Evolutionary conservation across 2,797 vertebrate genomes (phyloP).

Genomic region (Typhlichthys eigenmanni): DNA sequence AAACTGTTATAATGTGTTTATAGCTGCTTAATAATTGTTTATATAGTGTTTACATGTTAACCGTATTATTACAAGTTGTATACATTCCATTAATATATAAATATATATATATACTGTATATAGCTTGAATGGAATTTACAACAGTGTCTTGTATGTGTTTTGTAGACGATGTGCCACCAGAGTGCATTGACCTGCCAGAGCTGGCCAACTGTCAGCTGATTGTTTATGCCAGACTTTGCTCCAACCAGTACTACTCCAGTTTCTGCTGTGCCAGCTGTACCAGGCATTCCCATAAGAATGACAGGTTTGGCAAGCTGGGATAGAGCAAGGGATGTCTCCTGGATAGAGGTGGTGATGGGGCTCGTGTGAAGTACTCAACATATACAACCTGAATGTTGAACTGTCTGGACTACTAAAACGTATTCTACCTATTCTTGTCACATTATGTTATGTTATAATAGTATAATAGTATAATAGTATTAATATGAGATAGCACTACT

Average conservation of each 20-base stretch:
- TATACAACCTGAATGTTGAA: constrained; percentile 8
- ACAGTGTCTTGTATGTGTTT: background rate
- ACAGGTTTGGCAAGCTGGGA: constrained; percentile 34
- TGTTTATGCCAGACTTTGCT: constrained; percentile 89
- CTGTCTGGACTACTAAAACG: constrained; percentile 43
- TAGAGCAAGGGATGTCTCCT: constrained; percentile 17
- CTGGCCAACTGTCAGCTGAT: constrained; percentile 94
- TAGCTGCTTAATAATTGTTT: too few relatives aligned
- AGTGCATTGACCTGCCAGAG: constrained; percentile 89
- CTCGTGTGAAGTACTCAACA: background rate
- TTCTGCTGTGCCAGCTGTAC: constrained; percentile 97
- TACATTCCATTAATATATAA: background rate
- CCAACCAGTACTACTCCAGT: constrained; percentile 88
- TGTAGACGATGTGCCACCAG: constrained; percentile 49
- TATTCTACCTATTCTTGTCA: background rate
- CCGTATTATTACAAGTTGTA: too few relatives aligned
- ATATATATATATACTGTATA: background rate
- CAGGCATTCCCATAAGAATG: constrained; percentile 52
- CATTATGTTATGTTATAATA: constrained; percentile 11
- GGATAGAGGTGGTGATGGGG: background rate
- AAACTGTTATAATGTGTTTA: too few relatives aligned
- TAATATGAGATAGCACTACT: constrained; percentile 13
- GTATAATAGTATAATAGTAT: background rate
- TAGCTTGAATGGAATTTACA: background rate
- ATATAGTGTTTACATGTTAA: too few relatives aligned